These are phyloP conservation scores for Ligdia adustata DNA, from an alignment of 2,888 invertebrate species.

Conservation along the genomic window DNA sequence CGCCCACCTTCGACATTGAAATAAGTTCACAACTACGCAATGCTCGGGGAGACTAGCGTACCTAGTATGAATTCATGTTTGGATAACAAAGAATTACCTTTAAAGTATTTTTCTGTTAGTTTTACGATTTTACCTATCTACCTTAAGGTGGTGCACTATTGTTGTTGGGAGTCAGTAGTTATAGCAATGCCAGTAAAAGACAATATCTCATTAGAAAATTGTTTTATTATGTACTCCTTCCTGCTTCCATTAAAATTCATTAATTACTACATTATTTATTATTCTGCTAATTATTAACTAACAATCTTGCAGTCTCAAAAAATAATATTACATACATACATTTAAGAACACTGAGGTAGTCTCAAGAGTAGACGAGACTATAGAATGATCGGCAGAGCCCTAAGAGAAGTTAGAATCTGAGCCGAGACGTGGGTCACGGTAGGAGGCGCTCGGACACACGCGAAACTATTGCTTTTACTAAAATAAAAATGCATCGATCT, in stretches of 20 bases:
- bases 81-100: too few species aligned
- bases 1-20: constrained; percentile 65
- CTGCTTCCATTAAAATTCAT: constrained; percentile 69
- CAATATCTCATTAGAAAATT: constrained; percentile 67
- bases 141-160: too few species aligned
- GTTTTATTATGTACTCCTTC: constrained; percentile 77
- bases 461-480: constrained; percentile 60
- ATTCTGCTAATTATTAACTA: constrained; percentile 79
- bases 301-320: constrained; percentile 82
- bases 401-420: constrained; percentile 50
- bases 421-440: constrained; percentile 46
- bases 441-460: constrained; percentile 47
- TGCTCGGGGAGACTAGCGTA: constrained; percentile 55
- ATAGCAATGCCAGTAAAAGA: not conserved
- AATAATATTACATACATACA: constrained; percentile 71
- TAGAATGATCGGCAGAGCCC: constrained; percentile 39
- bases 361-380: constrained; percentile 64
- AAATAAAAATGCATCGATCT: constrained; percentile 78
- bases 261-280: constrained; percentile 76
- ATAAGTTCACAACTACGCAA: constrained; percentile 54
- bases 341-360: constrained; percentile 73
- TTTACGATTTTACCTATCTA: too few species aligned
- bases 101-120: too few species aligned
- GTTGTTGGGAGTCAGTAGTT: too few species aligned
- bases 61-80: not conserved